These are phyloP conservation scores for Pseudonaja textilis DNA, from an alignment of 2,113 vertebrate species.

Conservation along the genomic window DNA sequence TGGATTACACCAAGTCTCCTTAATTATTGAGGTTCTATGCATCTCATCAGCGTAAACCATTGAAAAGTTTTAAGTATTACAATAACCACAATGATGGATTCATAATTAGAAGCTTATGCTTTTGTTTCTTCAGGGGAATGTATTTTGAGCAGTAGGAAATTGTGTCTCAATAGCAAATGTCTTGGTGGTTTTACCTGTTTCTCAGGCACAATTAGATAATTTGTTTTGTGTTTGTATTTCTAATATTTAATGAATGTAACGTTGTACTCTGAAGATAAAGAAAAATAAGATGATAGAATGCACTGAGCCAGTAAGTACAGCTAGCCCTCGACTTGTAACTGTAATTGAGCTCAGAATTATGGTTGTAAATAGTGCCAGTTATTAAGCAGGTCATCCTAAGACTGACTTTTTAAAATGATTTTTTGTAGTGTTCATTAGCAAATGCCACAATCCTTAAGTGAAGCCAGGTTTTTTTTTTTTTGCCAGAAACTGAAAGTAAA, in stretches of 20 bases:
- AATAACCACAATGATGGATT: background rate
- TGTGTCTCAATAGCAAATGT: background rate
- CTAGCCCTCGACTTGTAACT: background rate
- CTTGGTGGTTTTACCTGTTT: background rate
- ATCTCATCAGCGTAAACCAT: background rate
- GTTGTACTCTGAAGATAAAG: background rate
- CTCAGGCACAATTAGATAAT: background rate
- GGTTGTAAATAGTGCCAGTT: background rate
- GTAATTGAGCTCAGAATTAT: too few species aligned
- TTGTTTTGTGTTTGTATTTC: background rate
- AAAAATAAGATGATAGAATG: background rate
- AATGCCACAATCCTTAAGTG: background rate
- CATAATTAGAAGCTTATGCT: fast-evolving
- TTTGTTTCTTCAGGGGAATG: background rate
- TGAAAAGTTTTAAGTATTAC: background rate
- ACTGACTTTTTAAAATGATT: background rate
- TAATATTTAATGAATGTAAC: background rate
- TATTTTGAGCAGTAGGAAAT: background rate
- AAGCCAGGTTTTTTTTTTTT: background rate
- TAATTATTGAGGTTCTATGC: background rate
- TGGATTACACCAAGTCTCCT: background rate
- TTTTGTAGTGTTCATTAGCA: background rate
- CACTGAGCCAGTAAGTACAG: background rate
- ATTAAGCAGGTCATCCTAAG: background rate
- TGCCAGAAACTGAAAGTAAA: background rate